Evolutionary conservation across 2,888 invertebrate species (phyloP).

Genomic region (Tholera decimalis): DNA sequence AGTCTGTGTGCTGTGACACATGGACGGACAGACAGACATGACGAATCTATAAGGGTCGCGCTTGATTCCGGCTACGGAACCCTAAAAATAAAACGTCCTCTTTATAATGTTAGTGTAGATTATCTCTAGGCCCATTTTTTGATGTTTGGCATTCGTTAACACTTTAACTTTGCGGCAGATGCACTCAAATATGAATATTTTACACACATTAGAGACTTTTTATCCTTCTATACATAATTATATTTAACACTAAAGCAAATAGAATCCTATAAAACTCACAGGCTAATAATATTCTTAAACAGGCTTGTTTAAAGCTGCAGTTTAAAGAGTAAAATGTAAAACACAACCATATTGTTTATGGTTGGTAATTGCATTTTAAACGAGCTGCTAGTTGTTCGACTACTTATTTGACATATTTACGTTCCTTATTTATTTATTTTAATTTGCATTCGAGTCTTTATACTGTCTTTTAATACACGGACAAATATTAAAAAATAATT

Average conservation of each 20-base stretch:
- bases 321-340: slow-evolving; percentile 21
- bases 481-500: slow-evolving; percentile 1
- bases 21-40: no score
- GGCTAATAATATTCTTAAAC: slow-evolving; percentile 17
- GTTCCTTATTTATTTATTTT: slow-evolving; percentile 20
- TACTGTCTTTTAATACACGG: background rate
- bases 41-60: no score
- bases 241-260: background rate
- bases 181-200: background rate
- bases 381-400: slow-evolving; percentile 31
- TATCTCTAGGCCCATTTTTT: background rate
- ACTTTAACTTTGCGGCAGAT: background rate
- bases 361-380: slow-evolving; percentile 47
- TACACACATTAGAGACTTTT: slow-evolving; percentile 2
- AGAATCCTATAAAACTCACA: slow-evolving; percentile 13
- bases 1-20: no score
- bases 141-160: background rate
- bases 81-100: no score
- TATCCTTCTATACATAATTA: slow-evolving; percentile 1
- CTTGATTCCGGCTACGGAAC: no score
- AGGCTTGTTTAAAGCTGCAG: no score
- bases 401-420: slow-evolving; percentile 31
- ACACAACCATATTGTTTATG: slow-evolving; percentile 44
- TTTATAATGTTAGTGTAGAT: no score
- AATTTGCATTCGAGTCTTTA: slow-evolving; percentile 10